Conservation (phyloP, 2,888 invertebrate genomes). For the Iselma pallidipennis region DNA sequence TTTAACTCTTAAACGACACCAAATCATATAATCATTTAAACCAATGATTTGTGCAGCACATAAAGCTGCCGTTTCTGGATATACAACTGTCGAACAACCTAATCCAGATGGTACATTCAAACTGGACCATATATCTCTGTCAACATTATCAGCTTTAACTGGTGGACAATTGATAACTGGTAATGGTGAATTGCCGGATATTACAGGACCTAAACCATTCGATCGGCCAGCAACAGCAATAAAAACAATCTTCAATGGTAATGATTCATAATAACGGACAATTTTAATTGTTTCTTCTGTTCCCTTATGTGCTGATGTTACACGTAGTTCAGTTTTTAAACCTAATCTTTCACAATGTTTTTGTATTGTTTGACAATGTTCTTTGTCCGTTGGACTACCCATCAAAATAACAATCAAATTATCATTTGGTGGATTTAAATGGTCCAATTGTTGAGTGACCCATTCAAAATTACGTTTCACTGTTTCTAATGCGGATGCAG, state of each 20-base stretch:
- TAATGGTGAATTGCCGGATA: conserved; percentile 89
- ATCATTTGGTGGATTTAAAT: conserved; percentile 69
- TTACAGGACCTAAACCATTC: conserved; percentile 95
- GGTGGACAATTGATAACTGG: conserved; percentile 99
- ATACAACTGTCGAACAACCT: conserved; percentile 91
- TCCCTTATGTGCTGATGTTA: conserved; percentile 95
- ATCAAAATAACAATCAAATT: conserved; percentile 86
- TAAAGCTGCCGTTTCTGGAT: conserved; percentile 91
- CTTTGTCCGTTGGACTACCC: conserved; percentile 90
- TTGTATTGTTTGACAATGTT: conserved; percentile 83
- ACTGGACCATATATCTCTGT: conserved; percentile 93
- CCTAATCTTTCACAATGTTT: conserved; percentile 73
- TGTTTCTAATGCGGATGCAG: conserved; percentile 80
- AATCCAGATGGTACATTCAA: conserved; percentile 93
- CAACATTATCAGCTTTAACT: conserved; percentile 70
- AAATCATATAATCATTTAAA: conserved; percentile 81
- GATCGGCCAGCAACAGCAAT: conserved; percentile 97
- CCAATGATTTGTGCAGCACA: conserved; percentile 92
- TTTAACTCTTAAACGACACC: conserved; percentile 81
- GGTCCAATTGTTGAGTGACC: conserved; percentile 81
- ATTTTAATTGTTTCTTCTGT: conserved; percentile 80
- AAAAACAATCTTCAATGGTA: conserved; percentile 71
- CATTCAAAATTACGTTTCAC: conserved; percentile 95
- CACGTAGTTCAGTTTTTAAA: conserved; percentile 76
- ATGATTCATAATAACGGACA: conserved; percentile 81